Percentiles rank a stretch among this genome's conserved stretches.
phyloP scores from a whole-genome alignment of 2,888 invertebrate genomes.

The Amphiduros pacificus region DNA sequence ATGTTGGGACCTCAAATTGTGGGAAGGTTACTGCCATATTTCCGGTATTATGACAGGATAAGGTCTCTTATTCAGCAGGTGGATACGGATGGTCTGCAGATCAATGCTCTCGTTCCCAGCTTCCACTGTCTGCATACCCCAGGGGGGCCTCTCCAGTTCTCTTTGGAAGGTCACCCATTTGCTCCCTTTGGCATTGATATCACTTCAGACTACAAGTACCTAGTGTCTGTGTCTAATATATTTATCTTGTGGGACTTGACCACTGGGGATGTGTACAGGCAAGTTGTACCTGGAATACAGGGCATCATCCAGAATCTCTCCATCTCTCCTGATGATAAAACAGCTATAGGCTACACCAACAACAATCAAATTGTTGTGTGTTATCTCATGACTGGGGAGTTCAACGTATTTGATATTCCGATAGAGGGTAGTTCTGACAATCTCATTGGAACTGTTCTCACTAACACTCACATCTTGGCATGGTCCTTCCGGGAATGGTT shows the following conservation, averaged over 20 bases:
- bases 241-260: slow-evolving; percentile 97
- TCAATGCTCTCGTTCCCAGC: slow-evolving; percentile 77
- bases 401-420: slow-evolving; percentile 24
- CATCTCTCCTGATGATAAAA: slow-evolving; percentile 92
- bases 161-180: slow-evolving; percentile 96
- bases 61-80: slow-evolving; percentile 87
- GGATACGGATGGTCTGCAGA: slow-evolving; percentile 73
- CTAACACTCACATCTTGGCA: slow-evolving; percentile 46
- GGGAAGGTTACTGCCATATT: slow-evolving; percentile 89
- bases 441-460: slow-evolving; percentile 49
- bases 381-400: slow-evolving; percentile 89
- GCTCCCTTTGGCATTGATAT: slow-evolving; percentile 65
- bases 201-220: slow-evolving; percentile 64
- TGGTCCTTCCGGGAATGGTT: slow-evolving; percentile 51
- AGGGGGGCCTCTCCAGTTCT: slow-evolving; percentile 98
- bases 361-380: slow-evolving; percentile 90
- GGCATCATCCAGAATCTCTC: slow-evolving; percentile 92
- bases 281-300: slow-evolving; percentile 78
- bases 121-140: slow-evolving; percentile 97
- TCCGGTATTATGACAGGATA: slow-evolving; percentile 80
- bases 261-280: slow-evolving; percentile 91
- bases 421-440: slow-evolving; percentile 29
- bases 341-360: slow-evolving; percentile 93
- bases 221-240: slow-evolving; percentile 93
- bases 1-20: slow-evolving; percentile 95